These are phyloP conservation scores for Torymus auratus DNA, from an alignment of 2,888 invertebrate species.

Conservation along the genomic window DNA sequence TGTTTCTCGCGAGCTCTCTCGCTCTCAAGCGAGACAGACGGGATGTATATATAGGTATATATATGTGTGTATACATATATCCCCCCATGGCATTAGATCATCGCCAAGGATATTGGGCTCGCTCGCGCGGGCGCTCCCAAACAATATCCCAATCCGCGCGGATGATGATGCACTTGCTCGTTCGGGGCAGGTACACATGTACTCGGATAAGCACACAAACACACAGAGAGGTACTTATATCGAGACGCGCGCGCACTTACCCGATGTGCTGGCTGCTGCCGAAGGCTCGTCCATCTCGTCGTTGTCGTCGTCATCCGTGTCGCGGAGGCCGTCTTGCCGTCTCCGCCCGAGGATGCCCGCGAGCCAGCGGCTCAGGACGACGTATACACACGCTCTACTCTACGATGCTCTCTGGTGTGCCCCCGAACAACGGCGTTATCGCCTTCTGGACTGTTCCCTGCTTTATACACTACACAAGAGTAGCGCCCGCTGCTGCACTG, in stretches of 20 bases:
- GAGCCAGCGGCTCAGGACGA: no score
- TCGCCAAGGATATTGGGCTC: slow-evolving; percentile 11
- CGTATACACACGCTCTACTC: no score
- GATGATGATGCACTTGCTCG: no score
- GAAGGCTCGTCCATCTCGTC: slow-evolving; percentile 52
- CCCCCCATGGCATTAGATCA: slow-evolving; percentile 17
- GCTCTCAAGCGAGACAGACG: slow-evolving; percentile 7
- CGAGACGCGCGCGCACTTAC: slow-evolving; percentile 6
- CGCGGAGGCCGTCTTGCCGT: neutral
- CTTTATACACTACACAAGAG: neutral
- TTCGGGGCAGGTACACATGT: neutral
- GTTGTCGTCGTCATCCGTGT: slow-evolving; percentile 47
- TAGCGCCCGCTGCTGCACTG: no score
- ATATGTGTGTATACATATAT: neutral
- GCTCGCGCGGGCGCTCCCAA: neutral
- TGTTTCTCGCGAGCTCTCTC: neutral
- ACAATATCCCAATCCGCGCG: no score
- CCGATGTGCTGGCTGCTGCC: slow-evolving; percentile 45
- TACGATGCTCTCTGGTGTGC: no score
- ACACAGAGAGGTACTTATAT: neutral
- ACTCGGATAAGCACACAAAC: neutral
- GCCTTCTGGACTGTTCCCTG: slow-evolving; percentile 9
- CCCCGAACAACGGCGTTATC: neutral
- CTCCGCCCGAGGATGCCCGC: slow-evolving; percentile 2
- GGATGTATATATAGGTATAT: neutral